A percentile compares a stretch with the other conserved stretches of the same genome.
phyloP scores from a whole-genome alignment of 1,140 invertebrate genomes.

The Penaeus chinensis region DNA sequence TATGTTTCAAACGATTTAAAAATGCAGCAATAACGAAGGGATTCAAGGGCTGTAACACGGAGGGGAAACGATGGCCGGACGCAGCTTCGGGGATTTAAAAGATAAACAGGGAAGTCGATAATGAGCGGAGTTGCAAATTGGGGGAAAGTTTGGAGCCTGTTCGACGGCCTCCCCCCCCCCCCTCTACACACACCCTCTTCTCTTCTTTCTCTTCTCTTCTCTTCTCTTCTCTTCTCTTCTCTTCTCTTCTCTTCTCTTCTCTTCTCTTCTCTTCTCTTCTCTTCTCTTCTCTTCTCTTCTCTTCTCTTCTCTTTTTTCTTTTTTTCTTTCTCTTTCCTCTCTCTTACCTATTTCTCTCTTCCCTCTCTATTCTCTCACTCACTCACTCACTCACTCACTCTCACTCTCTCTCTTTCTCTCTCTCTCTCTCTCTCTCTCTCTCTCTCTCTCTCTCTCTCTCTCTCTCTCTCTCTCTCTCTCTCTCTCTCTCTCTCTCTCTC shows the following conservation, averaged over 20 bases:
- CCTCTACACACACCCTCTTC: not conserved
- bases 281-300: not conserved
- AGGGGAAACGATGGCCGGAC: not conserved
- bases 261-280: not conserved
- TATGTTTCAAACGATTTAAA: not conserved
- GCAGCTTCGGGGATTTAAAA: not conserved
- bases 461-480: not conserved
- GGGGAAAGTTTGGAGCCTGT: slow-evolving; percentile 2
- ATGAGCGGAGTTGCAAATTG: not conserved
- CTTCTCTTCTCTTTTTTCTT: not conserved
- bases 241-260: not conserved
- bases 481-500: not conserved
- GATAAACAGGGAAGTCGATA: slow-evolving; percentile 1
- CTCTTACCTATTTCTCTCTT: too few relatives aligned
- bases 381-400: not conserved
- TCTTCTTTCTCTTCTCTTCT: not conserved
- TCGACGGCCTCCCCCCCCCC: not conserved
- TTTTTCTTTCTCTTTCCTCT: not conserved
- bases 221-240: not conserved
- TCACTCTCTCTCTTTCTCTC: not conserved
- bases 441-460: not conserved
- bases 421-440: not conserved
- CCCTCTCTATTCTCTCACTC: not conserved
- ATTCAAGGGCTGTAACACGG: not conserved
- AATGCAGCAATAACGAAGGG: not conserved